A percentile compares a stretch with the other conserved stretches of the same genome.
Conservation (phyloP, 2,888 invertebrate species). For the Barypeithes pellucidus region DNA sequence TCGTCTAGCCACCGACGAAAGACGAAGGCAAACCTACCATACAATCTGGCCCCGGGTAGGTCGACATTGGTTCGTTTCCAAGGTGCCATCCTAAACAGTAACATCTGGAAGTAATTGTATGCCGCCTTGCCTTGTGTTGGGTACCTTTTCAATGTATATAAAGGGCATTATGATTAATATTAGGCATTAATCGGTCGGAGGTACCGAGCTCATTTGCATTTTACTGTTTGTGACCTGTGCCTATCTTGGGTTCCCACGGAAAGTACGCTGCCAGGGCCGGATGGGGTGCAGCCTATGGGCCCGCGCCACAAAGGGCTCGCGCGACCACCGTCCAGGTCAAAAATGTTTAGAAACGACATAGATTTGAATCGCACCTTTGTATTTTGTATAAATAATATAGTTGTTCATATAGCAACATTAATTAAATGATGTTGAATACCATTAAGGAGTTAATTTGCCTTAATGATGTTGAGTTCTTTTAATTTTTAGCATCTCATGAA, state of each 20-base stretch:
- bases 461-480: no score
- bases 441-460: no score
- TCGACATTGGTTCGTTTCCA: not conserved
- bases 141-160: constrained; percentile 22
- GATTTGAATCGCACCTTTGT: no score
- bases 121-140: constrained; percentile 17
- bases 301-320: no score
- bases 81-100: not conserved
- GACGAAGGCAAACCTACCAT: not conserved
- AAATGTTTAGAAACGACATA: no score
- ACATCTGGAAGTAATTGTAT: constrained; percentile 27
- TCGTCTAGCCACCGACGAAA: not conserved
- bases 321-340: no score
- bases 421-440: no score
- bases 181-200: constrained; percentile 20
- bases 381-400: no score
- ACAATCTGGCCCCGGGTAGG: not conserved
- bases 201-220: constrained; percentile 21
- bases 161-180: constrained; percentile 23
- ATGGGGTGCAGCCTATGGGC: no score
- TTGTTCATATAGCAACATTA: no score
- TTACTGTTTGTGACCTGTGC: constrained; percentile 23
- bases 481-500: no score
- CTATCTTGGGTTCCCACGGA: constrained; percentile 8
- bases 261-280: constrained; percentile 1